phyloP scores from a whole-genome alignment of 2,113 vertebrate genomes.

The Bufo bufo region DNA sequence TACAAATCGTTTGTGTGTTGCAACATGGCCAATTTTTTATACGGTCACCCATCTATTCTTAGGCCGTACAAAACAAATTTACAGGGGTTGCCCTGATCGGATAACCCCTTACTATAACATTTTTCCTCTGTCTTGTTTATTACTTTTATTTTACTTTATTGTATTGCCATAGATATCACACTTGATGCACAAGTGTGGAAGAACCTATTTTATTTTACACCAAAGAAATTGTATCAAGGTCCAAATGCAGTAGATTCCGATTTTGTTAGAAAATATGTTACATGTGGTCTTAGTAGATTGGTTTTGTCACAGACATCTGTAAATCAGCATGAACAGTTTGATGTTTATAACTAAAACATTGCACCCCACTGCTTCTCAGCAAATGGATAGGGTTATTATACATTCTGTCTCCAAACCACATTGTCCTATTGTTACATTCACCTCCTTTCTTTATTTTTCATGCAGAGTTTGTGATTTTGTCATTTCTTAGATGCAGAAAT shows the following conservation, averaged over 20 bases:
- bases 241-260: background rate
- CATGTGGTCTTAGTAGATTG: background rate
- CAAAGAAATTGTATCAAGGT: background rate
- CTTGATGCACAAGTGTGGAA: no score
- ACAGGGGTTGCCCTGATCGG: no score
- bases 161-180: background rate
- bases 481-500: background rate
- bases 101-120: no score
- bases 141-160: background rate
- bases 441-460: slow-evolving; percentile 22
- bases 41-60: no score
- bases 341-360: slow-evolving; percentile 1
- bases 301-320: slow-evolving; percentile 27
- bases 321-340: slow-evolving; percentile 29
- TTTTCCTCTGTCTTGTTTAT: no score
- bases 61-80: no score
- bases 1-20: no score
- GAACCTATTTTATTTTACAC: background rate
- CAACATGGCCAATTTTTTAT: no score
- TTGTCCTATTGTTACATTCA: slow-evolving; percentile 25
- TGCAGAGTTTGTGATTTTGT: background rate
- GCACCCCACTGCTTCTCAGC: background rate
- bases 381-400: background rate
- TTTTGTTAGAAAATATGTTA: background rate
- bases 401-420: slow-evolving; percentile 22